phyloP scores from a whole-genome alignment of 2,113 vertebrate genomes.

The Hippolais icterina region DNA sequence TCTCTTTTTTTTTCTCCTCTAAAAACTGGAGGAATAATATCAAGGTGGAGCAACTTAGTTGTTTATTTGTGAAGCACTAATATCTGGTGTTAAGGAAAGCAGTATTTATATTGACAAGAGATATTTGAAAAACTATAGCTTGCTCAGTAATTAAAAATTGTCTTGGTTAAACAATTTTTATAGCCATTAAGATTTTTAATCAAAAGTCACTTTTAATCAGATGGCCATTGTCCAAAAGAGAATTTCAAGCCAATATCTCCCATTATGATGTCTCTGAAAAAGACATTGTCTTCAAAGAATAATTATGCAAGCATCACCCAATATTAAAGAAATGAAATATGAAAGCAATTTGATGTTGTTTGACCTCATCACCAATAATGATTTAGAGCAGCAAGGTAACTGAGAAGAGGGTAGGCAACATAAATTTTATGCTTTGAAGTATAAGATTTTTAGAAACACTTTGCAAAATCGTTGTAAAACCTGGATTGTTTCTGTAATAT shows the following conservation, averaged over 20 bases:
- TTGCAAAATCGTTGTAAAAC: not conserved
- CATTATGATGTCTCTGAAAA: not conserved
- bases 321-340: not conserved
- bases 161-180: not conserved
- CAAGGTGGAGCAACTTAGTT: not conserved
- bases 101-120: not conserved
- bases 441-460: not conserved
- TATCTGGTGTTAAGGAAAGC: not conserved
- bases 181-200: not conserved
- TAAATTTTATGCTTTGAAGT: not conserved
- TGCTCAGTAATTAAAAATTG: not conserved
- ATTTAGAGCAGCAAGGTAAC: not conserved
- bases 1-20: rapidly evolving
- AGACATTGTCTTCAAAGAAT: not conserved
- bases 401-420: not conserved
- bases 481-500: not conserved
- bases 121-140: not conserved
- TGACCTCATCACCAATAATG: not conserved
- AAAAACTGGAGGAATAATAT: not conserved
- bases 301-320: not conserved
- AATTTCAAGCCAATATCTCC: not conserved
- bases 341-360: not conserved
- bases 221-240: not conserved
- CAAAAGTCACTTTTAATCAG: not conserved
- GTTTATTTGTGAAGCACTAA: not conserved